Percentiles rank a stretch among this genome's conserved stretches.
phyloP scores from a whole-genome alignment of 2,888 invertebrate genomes.

The Phymatocera aterrima region DNA sequence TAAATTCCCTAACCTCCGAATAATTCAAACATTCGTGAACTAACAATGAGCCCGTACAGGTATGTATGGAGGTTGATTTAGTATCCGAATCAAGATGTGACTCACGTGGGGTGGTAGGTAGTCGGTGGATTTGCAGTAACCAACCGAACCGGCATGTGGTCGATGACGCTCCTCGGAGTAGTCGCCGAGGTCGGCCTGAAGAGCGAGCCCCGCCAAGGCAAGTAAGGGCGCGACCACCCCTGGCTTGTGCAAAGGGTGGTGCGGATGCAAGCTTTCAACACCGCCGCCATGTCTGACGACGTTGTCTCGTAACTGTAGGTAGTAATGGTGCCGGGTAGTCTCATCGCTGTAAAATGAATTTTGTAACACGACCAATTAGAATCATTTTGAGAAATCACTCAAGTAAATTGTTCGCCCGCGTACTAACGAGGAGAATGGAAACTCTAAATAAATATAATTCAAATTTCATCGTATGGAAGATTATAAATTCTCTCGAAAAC shows the following conservation, averaged over 20 bases:
- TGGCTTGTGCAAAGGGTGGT: slow-evolving; percentile 77
- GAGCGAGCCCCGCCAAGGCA: slow-evolving; percentile 90
- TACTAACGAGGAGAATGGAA: no score
- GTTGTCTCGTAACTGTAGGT: slow-evolving; percentile 95
- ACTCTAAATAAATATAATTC: no score
- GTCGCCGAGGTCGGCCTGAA: slow-evolving; percentile 96
- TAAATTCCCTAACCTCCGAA: no score
- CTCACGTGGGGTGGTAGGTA: slow-evolving; percentile 86
- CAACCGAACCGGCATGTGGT: slow-evolving; percentile 69
- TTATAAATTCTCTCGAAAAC: no score
- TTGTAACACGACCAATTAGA: no score
- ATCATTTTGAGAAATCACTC: background rate
- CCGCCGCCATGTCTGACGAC: slow-evolving; percentile 77
- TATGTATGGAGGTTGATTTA: no score
- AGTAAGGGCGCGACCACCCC: slow-evolving; percentile 84
- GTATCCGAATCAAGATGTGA: slow-evolving; percentile 24
- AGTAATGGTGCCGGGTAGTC: slow-evolving; percentile 94
- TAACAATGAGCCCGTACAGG: no score
- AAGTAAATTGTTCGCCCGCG: background rate
- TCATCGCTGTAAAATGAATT: slow-evolving; percentile 81
- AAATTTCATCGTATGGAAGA: no score
- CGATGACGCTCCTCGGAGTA: slow-evolving; percentile 77
- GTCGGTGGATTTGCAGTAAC: slow-evolving; percentile 89
- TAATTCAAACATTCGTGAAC: no score
- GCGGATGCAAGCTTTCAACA: slow-evolving; percentile 71